A percentile compares a stretch with the other conserved stretches of the same genome.
These are phyloP conservation scores for Ammodytes dubius DNA, from an alignment of 2,113 vertebrate species.

Conservation along the genomic window DNA sequence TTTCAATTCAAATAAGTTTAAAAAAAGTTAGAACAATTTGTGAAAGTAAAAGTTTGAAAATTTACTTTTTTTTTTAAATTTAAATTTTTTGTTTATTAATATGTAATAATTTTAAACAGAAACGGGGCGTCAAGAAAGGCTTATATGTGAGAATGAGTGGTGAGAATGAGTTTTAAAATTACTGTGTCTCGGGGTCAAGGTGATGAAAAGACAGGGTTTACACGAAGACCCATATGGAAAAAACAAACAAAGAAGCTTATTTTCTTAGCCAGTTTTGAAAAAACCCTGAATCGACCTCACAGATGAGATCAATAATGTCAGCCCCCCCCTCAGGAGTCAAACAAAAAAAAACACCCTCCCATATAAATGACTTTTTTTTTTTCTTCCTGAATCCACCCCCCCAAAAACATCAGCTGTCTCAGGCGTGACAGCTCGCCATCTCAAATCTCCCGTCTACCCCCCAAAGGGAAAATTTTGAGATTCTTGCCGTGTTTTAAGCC, in stretches of 20 bases:
- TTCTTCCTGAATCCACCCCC: neutral
- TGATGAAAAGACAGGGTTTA: neutral
- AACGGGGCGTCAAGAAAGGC: no score
- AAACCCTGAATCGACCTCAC: neutral
- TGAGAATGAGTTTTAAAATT: no score
- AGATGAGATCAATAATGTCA: slow-evolving; percentile 17
- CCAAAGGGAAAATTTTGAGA: slow-evolving; percentile 10
- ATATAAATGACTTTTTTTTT: neutral
- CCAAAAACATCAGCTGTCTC: slow-evolving; percentile 4
- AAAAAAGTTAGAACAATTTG: no score
- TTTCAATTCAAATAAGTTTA: no score
- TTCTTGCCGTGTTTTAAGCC: neutral
- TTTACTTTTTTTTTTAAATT: no score
- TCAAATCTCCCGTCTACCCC: neutral
- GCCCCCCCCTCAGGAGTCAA: neutral
- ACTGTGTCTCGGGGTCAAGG: neutral
- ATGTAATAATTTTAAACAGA: no score
- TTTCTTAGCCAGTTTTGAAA: neutral
- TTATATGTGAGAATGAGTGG: neutral
- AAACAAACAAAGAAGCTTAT: neutral
- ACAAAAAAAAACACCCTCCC: neutral
- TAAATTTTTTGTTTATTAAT: no score
- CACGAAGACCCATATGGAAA: neutral
- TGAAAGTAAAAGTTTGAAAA: no score
- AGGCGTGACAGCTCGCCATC: slow-evolving; percentile 16